Base-by-base conservation (phyloP, 2,113 vertebrate genomes). In the Salvelinus sp. region DNA sequence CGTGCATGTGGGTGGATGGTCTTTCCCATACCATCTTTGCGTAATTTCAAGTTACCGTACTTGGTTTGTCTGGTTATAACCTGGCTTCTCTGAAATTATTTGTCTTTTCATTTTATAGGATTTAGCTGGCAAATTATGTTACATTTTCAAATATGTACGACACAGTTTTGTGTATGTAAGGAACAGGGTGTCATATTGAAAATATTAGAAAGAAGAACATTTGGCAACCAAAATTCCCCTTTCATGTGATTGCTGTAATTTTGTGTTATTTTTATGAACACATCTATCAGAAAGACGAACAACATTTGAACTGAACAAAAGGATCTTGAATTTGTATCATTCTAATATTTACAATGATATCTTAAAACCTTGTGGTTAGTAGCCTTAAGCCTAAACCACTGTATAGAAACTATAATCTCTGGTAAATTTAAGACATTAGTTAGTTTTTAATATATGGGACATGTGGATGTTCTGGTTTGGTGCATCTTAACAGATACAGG, bases 381-480 rank as follows among this genome's bases (percentile, higher is more conserved):
- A 50, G 14, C 48, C 14, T 16, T 38, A 38, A 38, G 38, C 38
- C 48, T 60, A 7, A 22, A 60, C n/a, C 48, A 60, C n/a, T 38
- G 7, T 38, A 38, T 38, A 38, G 6, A 6, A n/a, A 38, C 38
- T 2, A 38, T 38, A 9, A 38, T 38, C 7, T 38, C 38, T 38
- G 6, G 38, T 38, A 38, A 38, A 38, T 38, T 38, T 38, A 38
- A 38, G 12, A 57, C 50, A 57, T 16, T 18, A 57, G 3, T 57
- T 57, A 4, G 18, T 16, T 10, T 57, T 57, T 13, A 57, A 57
- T 57, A 20, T 57, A 18, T 57, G 18, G 50, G 50, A 57, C 18
- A 74, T 76, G 63, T 85, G 44, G 76, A 48, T 69, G 68, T 83
- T 27, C 65, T 79, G 79, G 76, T 80, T 2, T 73, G 74, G 68